phyloP scores from a whole-genome alignment of 2,797 vertebrate species.

The Enteromius mattozi region DNA sequence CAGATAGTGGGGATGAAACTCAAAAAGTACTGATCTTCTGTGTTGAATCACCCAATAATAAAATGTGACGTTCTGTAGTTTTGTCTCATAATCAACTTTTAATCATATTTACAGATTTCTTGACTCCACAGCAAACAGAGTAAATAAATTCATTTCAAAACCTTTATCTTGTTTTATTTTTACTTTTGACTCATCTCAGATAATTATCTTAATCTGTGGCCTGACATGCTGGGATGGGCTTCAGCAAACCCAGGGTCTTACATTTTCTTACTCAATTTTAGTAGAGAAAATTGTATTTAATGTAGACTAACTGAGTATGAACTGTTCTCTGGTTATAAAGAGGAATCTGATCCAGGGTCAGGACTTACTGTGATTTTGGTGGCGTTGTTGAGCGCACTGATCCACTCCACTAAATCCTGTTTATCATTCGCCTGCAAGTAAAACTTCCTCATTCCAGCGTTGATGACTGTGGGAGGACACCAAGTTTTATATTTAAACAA shows the following conservation, averaged over 20 bases:
- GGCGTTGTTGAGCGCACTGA: conserved; percentile 93
- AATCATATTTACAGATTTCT: not conserved
- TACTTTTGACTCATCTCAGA: not conserved
- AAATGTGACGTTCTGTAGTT: not conserved
- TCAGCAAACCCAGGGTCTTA: not conserved
- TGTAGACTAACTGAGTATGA: not conserved
- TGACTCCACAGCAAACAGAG: not conserved
- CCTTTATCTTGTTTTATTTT: not conserved
- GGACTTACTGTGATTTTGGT: conserved; percentile 96
- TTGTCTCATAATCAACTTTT: not conserved
- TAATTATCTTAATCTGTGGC: not conserved
- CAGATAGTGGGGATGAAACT: not conserved
- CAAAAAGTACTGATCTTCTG: not conserved
- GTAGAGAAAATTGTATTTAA: not conserved
- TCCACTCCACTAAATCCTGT: conserved; percentile 96
- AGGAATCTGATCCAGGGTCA: not conserved
- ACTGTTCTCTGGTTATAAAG: conserved; percentile 9
- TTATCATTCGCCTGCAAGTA: conserved; percentile 97
- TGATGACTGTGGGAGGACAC: conserved; percentile 84
- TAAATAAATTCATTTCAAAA: not conserved
- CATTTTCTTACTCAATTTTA: not conserved
- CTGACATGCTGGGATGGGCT: not conserved
- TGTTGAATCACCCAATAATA: not conserved
- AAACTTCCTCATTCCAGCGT: conserved; percentile 95
- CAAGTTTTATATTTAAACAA: conserved; percentile 14